Evolutionary conservation across 1,140 invertebrate species (phyloP).

Genomic region (Lordiphosa stackelbergi): DNA sequence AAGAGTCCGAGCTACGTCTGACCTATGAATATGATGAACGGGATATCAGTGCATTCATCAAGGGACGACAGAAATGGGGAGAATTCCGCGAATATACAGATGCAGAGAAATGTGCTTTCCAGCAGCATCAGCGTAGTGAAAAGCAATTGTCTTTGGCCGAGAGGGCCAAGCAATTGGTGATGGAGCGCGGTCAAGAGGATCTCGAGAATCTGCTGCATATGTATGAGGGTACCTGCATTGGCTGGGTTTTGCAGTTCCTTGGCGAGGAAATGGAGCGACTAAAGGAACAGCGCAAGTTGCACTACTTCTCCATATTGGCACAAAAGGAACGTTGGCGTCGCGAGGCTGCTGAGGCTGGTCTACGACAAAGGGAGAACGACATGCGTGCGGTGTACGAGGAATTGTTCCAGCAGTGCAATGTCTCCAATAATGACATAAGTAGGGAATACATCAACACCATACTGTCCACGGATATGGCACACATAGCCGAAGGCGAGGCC

Average conservation of each 20-base stretch:
- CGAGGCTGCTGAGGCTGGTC: slow-evolving; percentile 83
- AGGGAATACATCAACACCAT: slow-evolving; percentile 83
- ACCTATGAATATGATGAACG: slow-evolving; percentile 12
- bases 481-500: slow-evolving; percentile 80
- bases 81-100: not conserved
- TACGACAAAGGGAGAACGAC: slow-evolving; percentile 82
- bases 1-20: not conserved
- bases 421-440: slow-evolving; percentile 81
- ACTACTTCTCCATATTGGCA: slow-evolving; percentile 83
- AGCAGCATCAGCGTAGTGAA: not conserved
- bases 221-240: slow-evolving; percentile 64
- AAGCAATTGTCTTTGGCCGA: not conserved
- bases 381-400: slow-evolving; percentile 83
- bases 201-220: slow-evolving; percentile 49
- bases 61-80: too few species aligned
- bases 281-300: slow-evolving; percentile 83
- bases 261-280: slow-evolving; percentile 83
- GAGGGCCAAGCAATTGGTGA: slow-evolving; percentile 14
- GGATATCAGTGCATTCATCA: not conserved
- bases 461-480: slow-evolving; percentile 81
- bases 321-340: slow-evolving; percentile 82
- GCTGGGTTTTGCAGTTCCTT: slow-evolving; percentile 67
- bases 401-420: slow-evolving; percentile 79
- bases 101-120: not conserved
- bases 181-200: slow-evolving; percentile 38